These are phyloP conservation scores for Sphenopsis melanotis DNA, from an alignment of 2,797 vertebrate species.

Conservation along the genomic window DNA sequence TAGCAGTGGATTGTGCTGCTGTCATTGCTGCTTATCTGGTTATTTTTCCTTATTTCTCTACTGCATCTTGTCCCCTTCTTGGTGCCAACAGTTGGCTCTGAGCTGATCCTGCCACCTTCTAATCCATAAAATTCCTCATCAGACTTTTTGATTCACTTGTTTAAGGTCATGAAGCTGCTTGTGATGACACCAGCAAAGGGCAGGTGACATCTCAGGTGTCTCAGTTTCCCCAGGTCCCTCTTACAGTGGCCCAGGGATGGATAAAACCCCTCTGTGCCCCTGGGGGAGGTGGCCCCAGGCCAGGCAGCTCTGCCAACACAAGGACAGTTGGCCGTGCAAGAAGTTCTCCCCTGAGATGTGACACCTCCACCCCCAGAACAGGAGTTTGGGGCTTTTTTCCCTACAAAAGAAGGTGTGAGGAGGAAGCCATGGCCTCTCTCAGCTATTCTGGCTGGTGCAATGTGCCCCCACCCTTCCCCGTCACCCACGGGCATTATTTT, in stretches of 20 bases:
- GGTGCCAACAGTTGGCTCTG: neutral
- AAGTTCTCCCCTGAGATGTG: neutral
- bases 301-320: neutral
- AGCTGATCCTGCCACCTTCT: neutral
- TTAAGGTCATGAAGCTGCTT: neutral
- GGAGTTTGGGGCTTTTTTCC: neutral
- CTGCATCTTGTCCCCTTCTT: accelerated
- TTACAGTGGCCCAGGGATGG: neutral
- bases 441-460: neutral
- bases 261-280: accelerated
- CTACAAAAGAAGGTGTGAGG: neutral
- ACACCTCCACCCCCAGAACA: neutral
- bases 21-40: neutral
- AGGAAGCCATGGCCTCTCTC: neutral
- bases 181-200: neutral
- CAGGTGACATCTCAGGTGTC: neutral
- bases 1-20: neutral
- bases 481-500: conserved; percentile 1
- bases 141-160: neutral
- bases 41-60: neutral
- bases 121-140: neutral
- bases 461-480: conserved; percentile 38
- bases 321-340: accelerated
- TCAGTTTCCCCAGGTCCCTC: neutral
- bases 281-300: neutral